Evolutionary conservation across 2,888 invertebrate species (phyloP).

Genomic region (Salpingus planirostris): DNA sequence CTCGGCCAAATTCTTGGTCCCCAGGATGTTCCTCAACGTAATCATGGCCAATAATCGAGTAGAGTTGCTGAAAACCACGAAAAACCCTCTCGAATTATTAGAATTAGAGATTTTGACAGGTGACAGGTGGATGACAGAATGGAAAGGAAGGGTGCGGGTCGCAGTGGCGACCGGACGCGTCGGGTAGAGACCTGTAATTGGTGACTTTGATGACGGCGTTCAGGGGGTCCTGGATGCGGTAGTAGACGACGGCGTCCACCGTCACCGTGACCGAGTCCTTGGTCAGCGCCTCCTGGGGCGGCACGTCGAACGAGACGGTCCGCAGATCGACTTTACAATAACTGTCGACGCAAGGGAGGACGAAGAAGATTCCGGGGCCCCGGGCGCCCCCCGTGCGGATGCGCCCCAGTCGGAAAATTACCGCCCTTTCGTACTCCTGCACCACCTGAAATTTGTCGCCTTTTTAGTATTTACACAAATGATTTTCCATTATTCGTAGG

Average conservation of each 20-base stretch:
- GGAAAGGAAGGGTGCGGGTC: too few relatives aligned
- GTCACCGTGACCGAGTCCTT: conserved; percentile 91
- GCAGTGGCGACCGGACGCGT: too few relatives aligned
- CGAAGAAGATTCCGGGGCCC: conserved; percentile 88
- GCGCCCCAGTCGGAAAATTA: conserved; percentile 81
- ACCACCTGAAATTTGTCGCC: conserved; percentile 66
- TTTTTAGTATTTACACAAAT: conserved; percentile 3
- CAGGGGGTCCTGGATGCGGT: conserved; percentile 69
- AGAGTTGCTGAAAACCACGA: conserved; percentile 62
- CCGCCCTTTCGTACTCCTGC: conserved; percentile 79
- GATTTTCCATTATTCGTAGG: neutral
- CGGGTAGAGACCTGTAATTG: conserved; percentile 68
- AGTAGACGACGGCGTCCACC: conserved; percentile 85
- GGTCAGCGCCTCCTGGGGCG: conserved; percentile 92
- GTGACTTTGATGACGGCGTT: conserved; percentile 67
- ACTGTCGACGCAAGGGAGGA: conserved; percentile 88
- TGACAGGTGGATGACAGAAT: too few relatives aligned
- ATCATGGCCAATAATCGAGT: conserved; percentile 76
- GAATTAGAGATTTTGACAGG: conserved; percentile 1
- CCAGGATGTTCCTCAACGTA: conserved; percentile 81
- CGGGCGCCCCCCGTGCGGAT: conserved; percentile 65
- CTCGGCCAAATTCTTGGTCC: conserved; percentile 85
- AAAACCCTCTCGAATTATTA: neutral
- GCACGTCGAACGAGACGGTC: conserved; percentile 92
- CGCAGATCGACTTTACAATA: conserved; percentile 88